These are phyloP conservation scores for Cephus pulcher DNA, from an alignment of 2,888 invertebrate species.

Conservation along the genomic window DNA sequence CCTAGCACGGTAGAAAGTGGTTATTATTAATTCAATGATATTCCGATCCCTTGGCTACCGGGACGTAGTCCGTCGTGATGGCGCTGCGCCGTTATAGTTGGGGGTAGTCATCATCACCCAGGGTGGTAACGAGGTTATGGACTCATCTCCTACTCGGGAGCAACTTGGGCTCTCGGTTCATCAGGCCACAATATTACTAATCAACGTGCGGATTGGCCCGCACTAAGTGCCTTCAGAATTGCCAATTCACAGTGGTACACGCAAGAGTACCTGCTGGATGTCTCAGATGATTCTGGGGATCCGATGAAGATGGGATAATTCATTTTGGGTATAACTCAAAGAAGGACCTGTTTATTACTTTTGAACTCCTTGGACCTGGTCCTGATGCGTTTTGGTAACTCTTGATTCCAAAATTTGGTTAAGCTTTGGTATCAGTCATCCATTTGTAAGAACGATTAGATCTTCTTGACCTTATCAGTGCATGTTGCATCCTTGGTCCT, in stretches of 20 bases:
- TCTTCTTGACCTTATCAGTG: conserved; percentile 16
- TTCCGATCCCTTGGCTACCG: conserved; percentile 38
- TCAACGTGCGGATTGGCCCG: conserved; percentile 58
- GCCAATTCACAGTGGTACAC: conserved; percentile 56
- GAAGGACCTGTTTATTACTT: conserved; percentile 5
- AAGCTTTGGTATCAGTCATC: neutral
- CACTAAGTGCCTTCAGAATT: conserved; percentile 58
- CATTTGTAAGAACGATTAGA: conserved; percentile 10
- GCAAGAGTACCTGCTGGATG: conserved; percentile 24
- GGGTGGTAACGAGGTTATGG: conserved; percentile 61
- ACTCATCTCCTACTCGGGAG: conserved; percentile 60
- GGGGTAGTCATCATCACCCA: conserved; percentile 49
- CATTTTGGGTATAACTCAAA: neutral
- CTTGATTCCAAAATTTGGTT: neutral
- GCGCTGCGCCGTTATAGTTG: conserved; percentile 36
- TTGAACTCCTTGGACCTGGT: neutral
- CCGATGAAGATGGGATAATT: neutral
- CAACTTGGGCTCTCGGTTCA: conserved; percentile 59
- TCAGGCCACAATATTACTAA: conserved; percentile 66
- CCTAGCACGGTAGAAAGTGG: conserved; percentile 33
- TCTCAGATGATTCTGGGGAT: conserved; percentile 4
- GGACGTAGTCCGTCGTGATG: conserved; percentile 26
- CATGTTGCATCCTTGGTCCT: conserved; percentile 14
- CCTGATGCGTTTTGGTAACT: neutral
- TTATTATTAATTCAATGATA: conserved; percentile 57